phyloP scores from a whole-genome alignment of 2,113 vertebrate genomes.

The Lepisosteus oculatus region DNA sequence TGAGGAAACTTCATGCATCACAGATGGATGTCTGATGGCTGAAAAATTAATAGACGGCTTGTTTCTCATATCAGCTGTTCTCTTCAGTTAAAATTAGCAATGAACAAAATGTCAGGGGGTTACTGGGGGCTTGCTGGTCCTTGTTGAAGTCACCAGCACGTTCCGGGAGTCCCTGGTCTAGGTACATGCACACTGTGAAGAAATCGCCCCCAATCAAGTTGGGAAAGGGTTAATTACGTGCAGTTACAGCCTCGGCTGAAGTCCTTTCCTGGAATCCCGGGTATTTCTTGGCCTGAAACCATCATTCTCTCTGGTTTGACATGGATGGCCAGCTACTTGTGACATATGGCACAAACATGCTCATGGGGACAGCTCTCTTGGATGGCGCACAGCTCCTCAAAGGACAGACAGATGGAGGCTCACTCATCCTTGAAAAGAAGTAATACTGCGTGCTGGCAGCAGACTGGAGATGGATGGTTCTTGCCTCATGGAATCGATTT shows the following conservation, averaged over 20 bases:
- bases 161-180: neutral
- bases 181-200: neutral
- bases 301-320: conserved; percentile 40
- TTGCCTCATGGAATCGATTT: conserved; percentile 44
- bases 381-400: conserved; percentile 59
- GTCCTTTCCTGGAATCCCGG: neutral
- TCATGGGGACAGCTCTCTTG: conserved; percentile 73
- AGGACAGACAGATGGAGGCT: conserved; percentile 80
- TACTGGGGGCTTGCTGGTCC: neutral
- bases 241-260: neutral
- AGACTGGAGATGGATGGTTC: conserved; percentile 31
- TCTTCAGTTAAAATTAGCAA: neutral
- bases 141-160: neutral
- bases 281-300: neutral
- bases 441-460: conserved; percentile 54
- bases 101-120: neutral
- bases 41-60: conserved; percentile 33
- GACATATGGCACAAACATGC: conserved; percentile 76
- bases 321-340: conserved; percentile 52
- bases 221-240: conserved; percentile 1
- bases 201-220: neutral
- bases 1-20: conserved; percentile 37
- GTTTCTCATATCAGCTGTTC: conserved; percentile 18
- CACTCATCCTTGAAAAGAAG: conserved; percentile 72
- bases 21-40: conserved; percentile 36